Base-by-base conservation (phyloP, 2,113 vertebrate species). In the Myrmecophaga tridactyla region DNA sequence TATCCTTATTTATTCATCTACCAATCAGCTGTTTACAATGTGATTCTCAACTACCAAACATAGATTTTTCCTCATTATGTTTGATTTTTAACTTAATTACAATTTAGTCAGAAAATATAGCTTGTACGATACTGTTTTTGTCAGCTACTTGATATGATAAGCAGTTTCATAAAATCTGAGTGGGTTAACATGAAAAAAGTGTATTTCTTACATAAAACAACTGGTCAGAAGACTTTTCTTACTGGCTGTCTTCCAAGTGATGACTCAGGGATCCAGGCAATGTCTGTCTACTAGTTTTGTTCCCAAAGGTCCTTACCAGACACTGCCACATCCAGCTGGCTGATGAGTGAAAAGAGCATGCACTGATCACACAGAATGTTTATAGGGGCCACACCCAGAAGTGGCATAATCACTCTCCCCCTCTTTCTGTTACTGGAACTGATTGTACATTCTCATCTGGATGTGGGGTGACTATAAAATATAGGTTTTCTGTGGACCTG, bases 1-100 rank as follows among this genome's bases (percentile, higher is more conserved):
- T 17, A n/a, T 72, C 58, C 46, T 56, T 82, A 43, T 63, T 90
- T 90, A 77, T 94, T 84, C 25, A 58, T 92, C 75, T 36, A 78
- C 31, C n/a, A 7, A 58, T 34, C 20, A 83, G 20, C 75, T 87
- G 31, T 60, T 89, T 84, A 39, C 80, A 96, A 13, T 27, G 9
- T 36, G 4, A 13, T 89, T 92, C 51, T 18, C n/a, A 70, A 76
- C 31, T 34, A 86, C 3, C 3, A 72, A 77, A 10, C 56, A 75
- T 84, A 51, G 3, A 53, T 7, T 34, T 83, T 78, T 77, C 48
- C 27, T 62, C 51, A 92, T 83, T 88, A 39, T 65, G 65, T 51
- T 90, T 73, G 27, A 46, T 77, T 84, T 85, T 72, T 62, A 48
- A 80, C 84, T 72, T 62, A 48, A 80, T 70, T 48, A 36, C 7